phyloP scores from a whole-genome alignment of 92 coral and sea anemone species.

The Montipora capitata region DNA sequence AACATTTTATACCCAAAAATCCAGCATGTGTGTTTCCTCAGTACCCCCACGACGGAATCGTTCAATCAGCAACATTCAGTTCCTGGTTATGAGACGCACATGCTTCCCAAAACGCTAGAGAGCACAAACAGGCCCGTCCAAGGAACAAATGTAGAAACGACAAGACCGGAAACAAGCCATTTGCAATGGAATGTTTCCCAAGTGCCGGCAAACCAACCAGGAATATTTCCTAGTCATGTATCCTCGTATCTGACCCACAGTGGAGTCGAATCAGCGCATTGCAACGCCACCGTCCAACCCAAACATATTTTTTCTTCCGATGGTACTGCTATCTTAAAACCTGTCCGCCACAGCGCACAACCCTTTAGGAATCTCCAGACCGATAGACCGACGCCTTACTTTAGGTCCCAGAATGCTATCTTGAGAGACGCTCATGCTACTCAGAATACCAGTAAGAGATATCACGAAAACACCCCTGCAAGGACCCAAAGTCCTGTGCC shows the following conservation, averaged over 20 bases:
- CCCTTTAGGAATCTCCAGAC: neutral
- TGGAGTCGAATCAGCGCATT: constrained; percentile 6
- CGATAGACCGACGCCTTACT: neutral
- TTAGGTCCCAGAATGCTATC: too few relatives aligned
- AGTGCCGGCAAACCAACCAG: neutral
- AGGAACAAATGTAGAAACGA: constrained; percentile 3
- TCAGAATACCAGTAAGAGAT: too few relatives aligned
- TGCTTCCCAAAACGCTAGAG: constrained; percentile 18
- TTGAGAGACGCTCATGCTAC: too few relatives aligned
- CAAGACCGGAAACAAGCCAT: neutral
- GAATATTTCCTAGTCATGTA: neutral
- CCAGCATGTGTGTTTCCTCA: constrained; percentile 11
- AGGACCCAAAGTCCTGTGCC: neutral
- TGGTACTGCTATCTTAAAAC: neutral
- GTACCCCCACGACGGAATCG: neutral
- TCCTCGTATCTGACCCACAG: neutral
- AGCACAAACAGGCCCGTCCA: neutral
- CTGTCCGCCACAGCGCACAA: neutral
- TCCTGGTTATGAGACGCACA: neutral
- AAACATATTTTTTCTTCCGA: neutral
- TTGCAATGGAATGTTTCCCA: neutral
- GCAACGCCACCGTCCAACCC: constrained; percentile 41
- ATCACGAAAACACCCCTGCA: neutral
- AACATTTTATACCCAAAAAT: constrained; percentile 5
- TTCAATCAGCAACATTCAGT: neutral